Base-by-base conservation (phyloP, 2,888 invertebrate genomes). In the Sarcophaga rosellei region DNA sequence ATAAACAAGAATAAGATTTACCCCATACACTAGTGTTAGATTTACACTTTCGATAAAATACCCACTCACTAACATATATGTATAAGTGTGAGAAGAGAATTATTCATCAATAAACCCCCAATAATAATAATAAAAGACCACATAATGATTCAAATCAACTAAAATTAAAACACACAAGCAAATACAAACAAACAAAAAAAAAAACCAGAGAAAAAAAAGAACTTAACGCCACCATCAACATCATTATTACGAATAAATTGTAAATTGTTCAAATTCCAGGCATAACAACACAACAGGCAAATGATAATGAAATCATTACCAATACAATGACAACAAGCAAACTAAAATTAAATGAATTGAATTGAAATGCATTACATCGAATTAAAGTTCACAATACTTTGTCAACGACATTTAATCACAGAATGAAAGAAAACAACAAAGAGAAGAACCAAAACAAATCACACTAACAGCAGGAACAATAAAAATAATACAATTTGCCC, bases 341-440 rank as follows among this genome's bases (percentile, higher is more conserved):
- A 35, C 8, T 35, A 35, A 35, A 35, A 35, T 35, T 35, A 10
- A 63, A 63, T 70, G 53, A 69, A 69, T 69, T n/a, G 23, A 78
- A 62, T 47, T 53, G 12, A 65, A 23, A 70, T 65, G 35, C 5
- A 61, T 20, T 15, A 20, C 66, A 68, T 17, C 44, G 8, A 72
- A 79, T 79, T 57, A 72, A 35, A 65, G 57, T 80, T 72, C 65
- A 72, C 63, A 75, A 75, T 62, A 82, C 23, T 76, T 81, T 76
- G 70, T 82, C 76, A 63, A 61, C 73, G 35, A 35, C 23, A 53
- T 65, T 59, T 25, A 20, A 11, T 35, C 45, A 65, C 44, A 25
- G 59, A 66, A 73, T 20, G n/a, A 21, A n/a, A 25, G 11, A 23
- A 73, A 20, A 53, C 17, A 82, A 77, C 47, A 82, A 75, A 61